phyloP scores from a whole-genome alignment of 2,113 vertebrate genomes.

The Limnothrissa miodon region DNA sequence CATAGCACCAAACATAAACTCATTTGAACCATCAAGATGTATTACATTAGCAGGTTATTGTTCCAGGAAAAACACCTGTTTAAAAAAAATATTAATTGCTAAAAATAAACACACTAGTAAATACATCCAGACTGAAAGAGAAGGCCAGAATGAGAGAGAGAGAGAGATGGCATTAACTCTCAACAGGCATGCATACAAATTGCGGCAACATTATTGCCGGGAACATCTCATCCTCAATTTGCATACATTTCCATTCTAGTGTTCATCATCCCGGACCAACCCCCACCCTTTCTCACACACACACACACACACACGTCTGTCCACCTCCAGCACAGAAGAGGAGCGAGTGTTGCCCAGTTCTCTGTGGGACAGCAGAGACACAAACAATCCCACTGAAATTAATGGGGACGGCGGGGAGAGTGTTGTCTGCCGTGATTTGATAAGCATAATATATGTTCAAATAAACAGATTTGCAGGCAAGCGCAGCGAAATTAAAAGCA shows the following conservation, averaged over 20 bases:
- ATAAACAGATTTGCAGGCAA: slow-evolving; percentile 38
- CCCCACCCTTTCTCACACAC: slow-evolving; percentile 1
- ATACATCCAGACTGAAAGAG: background rate
- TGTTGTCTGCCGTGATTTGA: slow-evolving; percentile 42
- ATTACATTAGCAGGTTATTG: too few relatives aligned
- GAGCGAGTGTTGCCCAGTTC: background rate
- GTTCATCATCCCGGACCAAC: slow-evolving; percentile 10
- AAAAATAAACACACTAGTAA: background rate
- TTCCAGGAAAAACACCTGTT: too few relatives aligned
- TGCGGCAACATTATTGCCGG: background rate
- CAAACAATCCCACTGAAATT: background rate
- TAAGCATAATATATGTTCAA: slow-evolving; percentile 41
- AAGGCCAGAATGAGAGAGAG: background rate
- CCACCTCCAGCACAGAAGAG: background rate
- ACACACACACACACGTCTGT: background rate
- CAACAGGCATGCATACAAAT: background rate
- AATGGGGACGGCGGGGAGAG: background rate
- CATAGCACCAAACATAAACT: background rate
- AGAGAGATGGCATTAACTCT: background rate
- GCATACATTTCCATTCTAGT: slow-evolving; percentile 43
- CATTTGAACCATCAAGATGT: background rate
- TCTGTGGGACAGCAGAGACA: background rate
- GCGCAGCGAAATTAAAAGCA: slow-evolving; percentile 33
- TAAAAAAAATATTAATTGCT: background rate
- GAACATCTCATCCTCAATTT: slow-evolving; percentile 25